phyloP scores from a whole-genome alignment of 2,113 vertebrate species.

The Zingel zingel region DNA sequence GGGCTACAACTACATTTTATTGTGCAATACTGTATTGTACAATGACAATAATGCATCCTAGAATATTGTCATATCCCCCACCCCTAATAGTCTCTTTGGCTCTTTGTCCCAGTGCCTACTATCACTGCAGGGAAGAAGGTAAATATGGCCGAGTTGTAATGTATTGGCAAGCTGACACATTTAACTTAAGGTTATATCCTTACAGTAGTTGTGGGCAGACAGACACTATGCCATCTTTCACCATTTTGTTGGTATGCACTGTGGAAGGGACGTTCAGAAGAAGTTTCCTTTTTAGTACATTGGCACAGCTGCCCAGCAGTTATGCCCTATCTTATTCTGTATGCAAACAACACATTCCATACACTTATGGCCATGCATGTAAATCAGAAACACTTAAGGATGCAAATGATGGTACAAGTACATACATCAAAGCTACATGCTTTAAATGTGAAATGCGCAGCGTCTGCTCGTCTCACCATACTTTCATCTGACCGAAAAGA shows the following conservation, averaged over 20 bases:
- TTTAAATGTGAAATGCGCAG: slow-evolving; percentile 30
- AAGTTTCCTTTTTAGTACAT: neutral
- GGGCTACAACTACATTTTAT: no score
- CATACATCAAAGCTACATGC: slow-evolving; percentile 47
- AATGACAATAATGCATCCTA: no score
- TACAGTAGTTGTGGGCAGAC: neutral
- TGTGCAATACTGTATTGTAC: no score
- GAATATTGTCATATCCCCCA: no score
- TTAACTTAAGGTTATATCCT: neutral
- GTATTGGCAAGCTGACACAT: neutral
- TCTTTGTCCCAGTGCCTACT: neutral
- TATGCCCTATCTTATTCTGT: neutral
- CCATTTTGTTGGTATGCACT: no score
- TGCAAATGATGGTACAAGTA: slow-evolving; percentile 55
- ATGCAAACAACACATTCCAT: slow-evolving; percentile 32
- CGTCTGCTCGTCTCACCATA: slow-evolving; percentile 12
- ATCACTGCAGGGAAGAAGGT: neutral
- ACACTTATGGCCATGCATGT: slow-evolving; percentile 7
- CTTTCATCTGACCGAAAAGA: slow-evolving; percentile 53
- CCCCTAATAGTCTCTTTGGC: no score
- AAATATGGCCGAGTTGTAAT: neutral
- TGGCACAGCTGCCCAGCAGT: neutral
- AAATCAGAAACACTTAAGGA: slow-evolving; percentile 48
- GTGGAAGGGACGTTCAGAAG: no score
- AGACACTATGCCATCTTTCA: no score